These are phyloP conservation scores for Hippocampus comes DNA, from an alignment of 2,113 vertebrate species.

Conservation along the genomic window DNA sequence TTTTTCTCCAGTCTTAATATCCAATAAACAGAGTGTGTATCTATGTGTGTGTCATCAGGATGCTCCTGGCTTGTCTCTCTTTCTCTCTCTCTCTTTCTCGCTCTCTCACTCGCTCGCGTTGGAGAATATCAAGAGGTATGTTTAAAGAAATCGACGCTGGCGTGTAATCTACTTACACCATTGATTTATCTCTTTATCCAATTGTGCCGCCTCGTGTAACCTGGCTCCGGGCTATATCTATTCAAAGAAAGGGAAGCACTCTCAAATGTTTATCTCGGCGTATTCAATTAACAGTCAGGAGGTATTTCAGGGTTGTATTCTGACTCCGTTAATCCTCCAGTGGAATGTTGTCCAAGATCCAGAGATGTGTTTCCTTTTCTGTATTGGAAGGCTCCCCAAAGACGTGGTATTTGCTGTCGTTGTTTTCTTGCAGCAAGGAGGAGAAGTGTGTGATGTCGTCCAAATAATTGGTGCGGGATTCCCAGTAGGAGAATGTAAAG, in stretches of 20 bases:
- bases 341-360: conserved; percentile 45
- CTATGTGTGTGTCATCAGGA: conserved; percentile 52
- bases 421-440: conserved; percentile 47
- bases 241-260: conserved; percentile 30
- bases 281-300: conserved; percentile 43
- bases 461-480: conserved; percentile 64
- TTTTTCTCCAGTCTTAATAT: conserved; percentile 84
- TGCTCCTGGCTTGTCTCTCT: conserved; percentile 15
- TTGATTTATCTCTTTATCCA: conserved; percentile 57
- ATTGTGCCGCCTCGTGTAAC: conserved; percentile 56
- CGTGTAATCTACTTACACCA: conserved; percentile 56
- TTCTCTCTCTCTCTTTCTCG: neutral
- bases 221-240: conserved; percentile 50
- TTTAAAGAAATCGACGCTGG: conserved; percentile 56
- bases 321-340: conserved; percentile 21
- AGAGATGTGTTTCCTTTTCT: conserved; percentile 18
- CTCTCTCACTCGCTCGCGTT: conserved; percentile 17
- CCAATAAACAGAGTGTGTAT: conserved; percentile 77
- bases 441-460: conserved; percentile 46
- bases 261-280: conserved; percentile 50
- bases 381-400: conserved; percentile 40
- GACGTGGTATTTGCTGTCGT: conserved; percentile 54
- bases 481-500: conserved; percentile 70
- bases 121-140: conserved; percentile 40
- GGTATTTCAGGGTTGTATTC: conserved; percentile 18